Conservation (phyloP, 2,113 vertebrate genomes). For the Poeciliopsis retropinna region DNA sequence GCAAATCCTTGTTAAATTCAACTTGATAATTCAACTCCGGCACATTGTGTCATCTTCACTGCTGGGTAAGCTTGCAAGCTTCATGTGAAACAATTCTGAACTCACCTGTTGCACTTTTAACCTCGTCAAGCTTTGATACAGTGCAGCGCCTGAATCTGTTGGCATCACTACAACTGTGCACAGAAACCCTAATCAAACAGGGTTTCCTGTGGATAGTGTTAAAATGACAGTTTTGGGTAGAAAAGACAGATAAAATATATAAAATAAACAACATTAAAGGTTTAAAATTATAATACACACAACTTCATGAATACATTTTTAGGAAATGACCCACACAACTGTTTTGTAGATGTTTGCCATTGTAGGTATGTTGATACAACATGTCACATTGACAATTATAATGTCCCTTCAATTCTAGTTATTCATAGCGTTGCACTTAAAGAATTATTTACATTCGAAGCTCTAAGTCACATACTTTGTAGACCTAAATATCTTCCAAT, state of each 20-base stretch:
- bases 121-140: constrained; percentile 60
- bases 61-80: constrained; percentile 5
- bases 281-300: background rate
- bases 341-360: background rate
- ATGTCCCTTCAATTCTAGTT: no score
- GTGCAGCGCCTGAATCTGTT: constrained; percentile 55
- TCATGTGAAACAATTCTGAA: constrained; percentile 55
- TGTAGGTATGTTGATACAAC: no score
- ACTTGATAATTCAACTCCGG: constrained; percentile 3
- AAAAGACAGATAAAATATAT: background rate
- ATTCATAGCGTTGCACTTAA: no score
- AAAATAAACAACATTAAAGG: background rate
- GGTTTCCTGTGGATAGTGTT: constrained; percentile 6
- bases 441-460: no score
- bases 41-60: constrained; percentile 20
- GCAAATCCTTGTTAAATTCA: background rate
- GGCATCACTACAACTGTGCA: constrained; percentile 43
- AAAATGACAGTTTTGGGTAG: background rate
- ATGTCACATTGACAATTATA: no score
- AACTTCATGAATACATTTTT: background rate
- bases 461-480: no score
- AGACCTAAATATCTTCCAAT: no score
- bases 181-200: constrained; percentile 55
- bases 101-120: constrained; percentile 53
- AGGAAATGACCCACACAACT: background rate